These are phyloP conservation scores for Chrysogorgia sp. DNA, from an alignment of 92 coral and sea anemone genomes.

Conservation along the genomic window DNA sequence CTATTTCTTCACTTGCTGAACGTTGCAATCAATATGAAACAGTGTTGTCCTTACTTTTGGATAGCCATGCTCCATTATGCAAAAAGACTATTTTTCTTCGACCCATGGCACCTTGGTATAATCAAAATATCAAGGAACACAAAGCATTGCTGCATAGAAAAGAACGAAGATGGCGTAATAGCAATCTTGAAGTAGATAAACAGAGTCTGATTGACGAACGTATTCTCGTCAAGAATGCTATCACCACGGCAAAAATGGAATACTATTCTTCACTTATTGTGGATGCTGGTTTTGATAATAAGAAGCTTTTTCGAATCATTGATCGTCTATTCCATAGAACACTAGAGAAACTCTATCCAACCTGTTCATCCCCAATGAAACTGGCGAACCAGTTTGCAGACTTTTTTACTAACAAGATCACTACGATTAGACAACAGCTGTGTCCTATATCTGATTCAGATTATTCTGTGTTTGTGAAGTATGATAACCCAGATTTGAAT, in stretches of 20 bases:
- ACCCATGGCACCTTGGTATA: slow-evolving; percentile 40
- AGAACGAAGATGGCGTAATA: slow-evolving; percentile 40
- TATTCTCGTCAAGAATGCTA: slow-evolving; percentile 11
- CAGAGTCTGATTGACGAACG: slow-evolving; percentile 36
- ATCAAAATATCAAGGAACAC: slow-evolving; percentile 35
- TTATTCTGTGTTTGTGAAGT: too few relatives aligned
- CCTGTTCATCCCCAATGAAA: slow-evolving; percentile 13
- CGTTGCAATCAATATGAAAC: slow-evolving; percentile 21
- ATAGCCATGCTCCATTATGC: too few relatives aligned
- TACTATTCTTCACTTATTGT: too few relatives aligned
- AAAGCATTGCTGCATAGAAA: slow-evolving; percentile 14
- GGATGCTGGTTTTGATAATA: slow-evolving; percentile 28
- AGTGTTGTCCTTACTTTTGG: slow-evolving; percentile 7
- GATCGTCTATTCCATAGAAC: slow-evolving; percentile 37
- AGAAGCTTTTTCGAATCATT: slow-evolving; percentile 15
- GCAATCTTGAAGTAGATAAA: slow-evolving; percentile 17
- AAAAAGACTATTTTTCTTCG: slow-evolving; percentile 23
- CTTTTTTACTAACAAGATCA: too few relatives aligned
- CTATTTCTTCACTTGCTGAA: not conserved
- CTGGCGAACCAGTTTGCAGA: too few relatives aligned
- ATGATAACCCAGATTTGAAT: too few relatives aligned
- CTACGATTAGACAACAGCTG: too few relatives aligned
- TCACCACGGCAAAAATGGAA: slow-evolving; percentile 16
- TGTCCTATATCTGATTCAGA: too few relatives aligned
- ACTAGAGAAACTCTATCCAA: slow-evolving; percentile 35